Evolutionary conservation across 2,797 vertebrate species (phyloP).

Genomic region (Iguana delicatissima): DNA sequence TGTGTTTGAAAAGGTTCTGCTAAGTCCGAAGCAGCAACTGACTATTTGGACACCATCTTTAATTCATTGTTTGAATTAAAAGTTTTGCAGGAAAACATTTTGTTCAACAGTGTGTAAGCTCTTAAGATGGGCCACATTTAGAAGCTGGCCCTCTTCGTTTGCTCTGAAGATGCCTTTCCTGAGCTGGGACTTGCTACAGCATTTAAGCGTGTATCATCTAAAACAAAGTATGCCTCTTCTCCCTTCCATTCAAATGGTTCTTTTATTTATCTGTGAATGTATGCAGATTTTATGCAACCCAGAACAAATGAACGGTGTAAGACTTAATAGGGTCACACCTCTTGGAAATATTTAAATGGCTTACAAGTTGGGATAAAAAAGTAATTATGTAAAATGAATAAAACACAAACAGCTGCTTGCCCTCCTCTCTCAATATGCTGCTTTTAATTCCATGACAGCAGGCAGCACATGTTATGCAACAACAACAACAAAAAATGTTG

Average conservation of each 20-base stretch:
- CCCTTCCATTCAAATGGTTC: neutral
- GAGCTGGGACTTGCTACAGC: too few relatives aligned
- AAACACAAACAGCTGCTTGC: neutral
- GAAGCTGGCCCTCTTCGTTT: too few relatives aligned
- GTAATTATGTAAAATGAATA: conserved; percentile 5
- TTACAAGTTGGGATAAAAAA: neutral
- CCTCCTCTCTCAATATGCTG: neutral
- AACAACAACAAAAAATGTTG: neutral
- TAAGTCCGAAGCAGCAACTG: neutral
- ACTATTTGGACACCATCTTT: too few relatives aligned
- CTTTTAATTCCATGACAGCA: conserved; percentile 15
- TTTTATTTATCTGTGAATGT: neutral
- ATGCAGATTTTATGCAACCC: neutral
- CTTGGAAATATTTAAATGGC: neutral
- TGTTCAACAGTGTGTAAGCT: too few relatives aligned
- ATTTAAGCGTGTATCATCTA: too few relatives aligned
- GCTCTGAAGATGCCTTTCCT: too few relatives aligned
- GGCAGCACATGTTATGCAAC: conserved; percentile 1
- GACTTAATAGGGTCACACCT: neutral
- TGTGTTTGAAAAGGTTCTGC: neutral
- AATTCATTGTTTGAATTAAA: too few relatives aligned
- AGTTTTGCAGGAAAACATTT: too few relatives aligned
- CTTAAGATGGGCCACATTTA: too few relatives aligned
- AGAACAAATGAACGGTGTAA: neutral
- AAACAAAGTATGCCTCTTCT: neutral